These are phyloP conservation scores for Hippopotamus amphibius DNA, from an alignment of 2,113 vertebrate genomes.

Conservation along the genomic window DNA sequence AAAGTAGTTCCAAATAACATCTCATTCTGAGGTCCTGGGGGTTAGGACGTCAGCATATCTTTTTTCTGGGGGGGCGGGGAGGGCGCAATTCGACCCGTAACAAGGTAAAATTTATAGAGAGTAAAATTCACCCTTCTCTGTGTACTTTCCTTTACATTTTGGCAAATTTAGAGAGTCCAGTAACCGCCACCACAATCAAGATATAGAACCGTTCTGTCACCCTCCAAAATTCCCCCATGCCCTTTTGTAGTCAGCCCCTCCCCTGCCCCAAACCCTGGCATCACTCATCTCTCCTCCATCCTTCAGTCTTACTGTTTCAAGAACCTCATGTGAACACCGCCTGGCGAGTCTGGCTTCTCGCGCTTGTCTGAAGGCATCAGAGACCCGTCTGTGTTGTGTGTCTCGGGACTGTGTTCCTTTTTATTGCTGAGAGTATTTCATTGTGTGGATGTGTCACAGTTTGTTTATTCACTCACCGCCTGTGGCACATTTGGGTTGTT, in stretches of 20 bases:
- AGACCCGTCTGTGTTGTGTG: accelerated
- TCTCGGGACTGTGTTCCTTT: accelerated
- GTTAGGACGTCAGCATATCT: not conserved
- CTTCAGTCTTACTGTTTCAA: not conserved
- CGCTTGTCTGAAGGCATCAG: accelerated
- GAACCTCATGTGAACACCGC: accelerated
- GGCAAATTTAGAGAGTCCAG: accelerated
- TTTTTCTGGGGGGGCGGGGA: not conserved
- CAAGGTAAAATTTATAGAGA: not conserved
- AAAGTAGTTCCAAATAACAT: not conserved
- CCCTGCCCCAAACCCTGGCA: not conserved
- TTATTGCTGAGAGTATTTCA: accelerated
- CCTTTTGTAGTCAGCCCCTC: not conserved
- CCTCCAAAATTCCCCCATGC: too few relatives aligned
- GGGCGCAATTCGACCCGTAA: not conserved
- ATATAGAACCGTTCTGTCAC: not conserved
- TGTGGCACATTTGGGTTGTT: not conserved
- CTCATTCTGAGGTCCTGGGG: not conserved
- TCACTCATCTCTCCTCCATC: not conserved
- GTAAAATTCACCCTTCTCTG: not conserved
- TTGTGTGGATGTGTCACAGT: accelerated
- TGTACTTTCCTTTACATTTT: not conserved
- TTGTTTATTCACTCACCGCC: accelerated
- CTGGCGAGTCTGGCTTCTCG: not conserved
- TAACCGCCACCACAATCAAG: not conserved